Base-by-base conservation (phyloP, 2,888 invertebrate species). In the Phymatocera aterrima region DNA sequence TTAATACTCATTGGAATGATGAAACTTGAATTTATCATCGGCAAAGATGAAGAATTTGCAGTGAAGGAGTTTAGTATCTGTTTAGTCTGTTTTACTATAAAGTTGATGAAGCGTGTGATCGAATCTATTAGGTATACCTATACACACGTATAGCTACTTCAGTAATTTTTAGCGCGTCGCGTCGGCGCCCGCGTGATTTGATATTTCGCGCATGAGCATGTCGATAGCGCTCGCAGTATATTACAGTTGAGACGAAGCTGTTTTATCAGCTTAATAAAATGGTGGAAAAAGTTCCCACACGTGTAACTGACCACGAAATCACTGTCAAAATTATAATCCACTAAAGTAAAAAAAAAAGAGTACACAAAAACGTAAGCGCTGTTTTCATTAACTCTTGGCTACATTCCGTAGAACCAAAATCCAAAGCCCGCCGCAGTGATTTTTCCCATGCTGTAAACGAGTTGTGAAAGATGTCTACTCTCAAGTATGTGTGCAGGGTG, bases 101-200 rank as follows among this genome's bases (percentile, higher is more conserved):
- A n/a, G n/a, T n/a, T n/a, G n/a, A n/a, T n/a, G n/a, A n/a, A n/a
- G n/a, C n/a, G n/a, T n/a, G n/a, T n/a, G n/a, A n/a, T 12, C 57
- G 77, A 43, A 79, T 77, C 57, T 77, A 77, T 40, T 79, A 79
- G n/a, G n/a, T n/a, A n/a, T n/a, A n/a, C n/a, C n/a, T n/a, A n/a
- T n/a, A n/a, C n/a, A n/a, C n/a, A n/a, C n/a, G n/a, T n/a, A n/a
- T n/a, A n/a, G n/a, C 34, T 6, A n/a, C n/a, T 0, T 34, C 61
- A 37, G 37, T 37, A 37, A 64, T 37, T 64, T 64, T 64, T 15
- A 46, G n/a, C 68, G 68, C 46, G 40, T 65, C 18, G 65, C 65
- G 68, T 68, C 46, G 40, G 68, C 68, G 68, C 68, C 46, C 68
- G 43, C 40, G 46, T 68, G 12, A 43, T 28, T n/a, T n/a, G n/a